These are phyloP conservation scores for Drosophila birchii DNA, from an alignment of 2,888 invertebrate genomes.

Conservation along the genomic window DNA sequence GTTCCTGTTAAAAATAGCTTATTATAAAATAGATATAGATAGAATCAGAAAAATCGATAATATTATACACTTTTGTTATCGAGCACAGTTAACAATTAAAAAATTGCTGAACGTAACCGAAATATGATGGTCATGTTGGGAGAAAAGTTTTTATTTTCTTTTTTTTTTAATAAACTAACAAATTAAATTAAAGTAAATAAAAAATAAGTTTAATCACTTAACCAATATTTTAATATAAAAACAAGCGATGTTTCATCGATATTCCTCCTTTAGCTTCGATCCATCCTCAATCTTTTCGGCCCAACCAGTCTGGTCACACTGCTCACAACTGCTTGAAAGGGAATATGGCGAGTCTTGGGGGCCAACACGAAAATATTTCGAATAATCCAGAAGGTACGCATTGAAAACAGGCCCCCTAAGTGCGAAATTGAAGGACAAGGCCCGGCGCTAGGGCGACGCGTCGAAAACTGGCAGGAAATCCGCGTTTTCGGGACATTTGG, in stretches of 20 bases:
- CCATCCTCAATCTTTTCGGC: background rate
- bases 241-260: background rate
- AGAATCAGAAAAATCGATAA: too few relatives aligned
- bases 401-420: constrained; percentile 57
- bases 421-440: constrained; percentile 41
- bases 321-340: constrained; percentile 35
- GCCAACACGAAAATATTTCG: constrained; percentile 85
- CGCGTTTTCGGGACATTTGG: constrained; percentile 48
- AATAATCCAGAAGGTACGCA: constrained; percentile 84
- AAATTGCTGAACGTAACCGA: too few relatives aligned
- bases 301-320: constrained; percentile 14
- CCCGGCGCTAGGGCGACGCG: constrained; percentile 46
- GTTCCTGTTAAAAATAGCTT: too few relatives aligned
- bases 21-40: too few relatives aligned
- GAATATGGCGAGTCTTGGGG: constrained; percentile 86
- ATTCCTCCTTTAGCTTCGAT: background rate
- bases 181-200: too few relatives aligned
- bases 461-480: constrained; percentile 39
- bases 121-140: too few relatives aligned
- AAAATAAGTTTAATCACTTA: background rate
- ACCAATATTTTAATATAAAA: background rate
- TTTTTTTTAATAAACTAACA: too few relatives aligned
- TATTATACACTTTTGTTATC: too few relatives aligned
- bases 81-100: too few relatives aligned
- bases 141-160: too few relatives aligned